Conservation (phyloP, 2,113 vertebrate species). For the rabbit (Oryctolagus cuniculus) region mOryCun1.1 NC_091433.1:166854001-166854500, state of each 20-base stretch:
- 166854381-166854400: neutral
- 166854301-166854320: neutral
- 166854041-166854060: fast-evolving
- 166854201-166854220: neutral
- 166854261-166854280: neutral
- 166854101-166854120: neutral
- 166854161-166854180: neutral
- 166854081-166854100: neutral
- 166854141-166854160: neutral
- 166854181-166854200: neutral
- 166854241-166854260: neutral
- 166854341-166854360: neutral
- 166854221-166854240: neutral
- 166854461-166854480: neutral
- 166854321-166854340: neutral
- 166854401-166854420: neutral
- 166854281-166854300: neutral
- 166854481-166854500: neutral
- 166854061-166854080: neutral
- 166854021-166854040: neutral
- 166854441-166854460: neutral
- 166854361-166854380: neutral
- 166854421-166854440: neutral
- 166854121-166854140: neutral
- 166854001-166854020: neutral